Conservation (phyloP, 1,140 invertebrate genomes). For the Aphaenogaster floridana region DNA sequence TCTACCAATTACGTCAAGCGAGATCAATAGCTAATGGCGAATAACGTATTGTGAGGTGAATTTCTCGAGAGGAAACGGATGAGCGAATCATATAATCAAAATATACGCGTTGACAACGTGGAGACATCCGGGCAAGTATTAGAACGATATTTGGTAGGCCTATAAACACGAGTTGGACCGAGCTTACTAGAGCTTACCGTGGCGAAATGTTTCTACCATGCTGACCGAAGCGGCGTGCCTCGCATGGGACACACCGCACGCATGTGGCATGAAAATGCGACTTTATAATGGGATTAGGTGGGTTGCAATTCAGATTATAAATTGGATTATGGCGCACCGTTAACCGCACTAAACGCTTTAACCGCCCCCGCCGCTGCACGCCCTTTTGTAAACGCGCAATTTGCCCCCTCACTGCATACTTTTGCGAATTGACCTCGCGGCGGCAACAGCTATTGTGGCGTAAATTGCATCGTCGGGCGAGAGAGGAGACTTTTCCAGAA, state of each 20-base stretch:
- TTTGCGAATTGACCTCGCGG: constrained; percentile 47
- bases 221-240: neutral
- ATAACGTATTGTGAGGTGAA: neutral
- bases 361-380: neutral
- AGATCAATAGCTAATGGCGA: neutral
- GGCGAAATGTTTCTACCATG: constrained; percentile 31
- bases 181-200: constrained; percentile 49
- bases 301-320: constrained; percentile 79
- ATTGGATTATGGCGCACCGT: constrained; percentile 75
- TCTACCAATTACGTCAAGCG: neutral
- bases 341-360: constrained; percentile 61
- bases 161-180: constrained; percentile 48
- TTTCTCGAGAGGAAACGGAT: neutral
- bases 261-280: constrained; percentile 74
- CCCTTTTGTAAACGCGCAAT: constrained; percentile 67
- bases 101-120: constrained; percentile 29
- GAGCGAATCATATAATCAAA: constrained; percentile 18
- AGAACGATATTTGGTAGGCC: neutral
- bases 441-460: neutral
- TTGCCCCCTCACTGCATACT: constrained; percentile 53
- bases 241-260: constrained; percentile 47
- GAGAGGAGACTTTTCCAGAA: constrained; percentile 2
- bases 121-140: constrained; percentile 21
- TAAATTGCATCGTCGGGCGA: constrained; percentile 39
- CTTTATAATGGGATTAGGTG: constrained; percentile 81